These are phyloP conservation scores for Aldabrachelys gigantea DNA, from an alignment of 2,113 vertebrate genomes.

Conservation along the genomic window DNA sequence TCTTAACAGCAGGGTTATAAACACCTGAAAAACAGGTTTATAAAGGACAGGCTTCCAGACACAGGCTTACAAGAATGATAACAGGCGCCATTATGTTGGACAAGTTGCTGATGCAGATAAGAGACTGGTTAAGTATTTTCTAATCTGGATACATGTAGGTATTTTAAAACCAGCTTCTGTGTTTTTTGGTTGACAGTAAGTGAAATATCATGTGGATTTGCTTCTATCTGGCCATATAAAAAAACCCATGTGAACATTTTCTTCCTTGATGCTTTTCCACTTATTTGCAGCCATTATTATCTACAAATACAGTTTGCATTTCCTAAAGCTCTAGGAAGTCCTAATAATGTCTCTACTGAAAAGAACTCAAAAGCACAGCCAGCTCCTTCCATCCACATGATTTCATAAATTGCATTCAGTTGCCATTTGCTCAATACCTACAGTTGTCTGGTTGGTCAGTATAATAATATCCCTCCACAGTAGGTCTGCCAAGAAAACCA, in stretches of 20 bases:
- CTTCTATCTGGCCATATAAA: background rate
- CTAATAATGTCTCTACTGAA: background rate
- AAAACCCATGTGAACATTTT: background rate
- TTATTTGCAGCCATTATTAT: background rate
- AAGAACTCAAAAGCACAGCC: background rate
- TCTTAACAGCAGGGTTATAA: background rate
- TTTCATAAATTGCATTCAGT: background rate
- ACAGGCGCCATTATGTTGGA: background rate
- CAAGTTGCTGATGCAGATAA: background rate
- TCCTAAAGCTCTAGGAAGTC: background rate
- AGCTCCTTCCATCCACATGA: background rate
- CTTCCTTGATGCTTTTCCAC: background rate
- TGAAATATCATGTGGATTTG: background rate
- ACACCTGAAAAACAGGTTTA: conserved; percentile 42
- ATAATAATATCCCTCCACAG: background rate
- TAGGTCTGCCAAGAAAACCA: background rate
- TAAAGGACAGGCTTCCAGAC: background rate
- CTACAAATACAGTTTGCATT: background rate
- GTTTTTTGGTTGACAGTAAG: background rate
- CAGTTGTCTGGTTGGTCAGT: background rate
- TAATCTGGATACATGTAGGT: background rate
- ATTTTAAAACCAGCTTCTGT: background rate
- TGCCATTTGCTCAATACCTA: background rate
- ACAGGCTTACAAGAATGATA: background rate
- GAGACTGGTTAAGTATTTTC: background rate